phyloP scores from a whole-genome alignment of 2,888 invertebrate species.

The Thecophora atra region DNA sequence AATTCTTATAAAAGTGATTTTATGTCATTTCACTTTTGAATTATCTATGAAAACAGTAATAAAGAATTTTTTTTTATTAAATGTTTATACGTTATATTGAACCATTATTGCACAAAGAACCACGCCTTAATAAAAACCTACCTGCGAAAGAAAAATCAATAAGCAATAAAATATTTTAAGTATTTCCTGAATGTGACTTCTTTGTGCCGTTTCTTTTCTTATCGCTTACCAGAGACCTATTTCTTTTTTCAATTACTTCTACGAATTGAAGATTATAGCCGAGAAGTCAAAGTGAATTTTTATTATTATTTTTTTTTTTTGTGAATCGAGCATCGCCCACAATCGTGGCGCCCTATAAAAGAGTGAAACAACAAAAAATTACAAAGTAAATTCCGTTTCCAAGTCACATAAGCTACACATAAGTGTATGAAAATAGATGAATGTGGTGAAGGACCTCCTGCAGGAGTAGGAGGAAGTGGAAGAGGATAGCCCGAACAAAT shows the following conservation, averaged over 20 bases:
- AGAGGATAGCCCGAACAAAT: not conserved
- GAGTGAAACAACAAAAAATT: constrained; percentile 10
- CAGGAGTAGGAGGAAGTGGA: no score
- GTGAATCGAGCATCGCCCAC: constrained; percentile 20
- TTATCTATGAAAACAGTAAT: no score
- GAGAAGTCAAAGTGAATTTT: constrained; percentile 10
- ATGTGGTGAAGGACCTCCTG: no score
- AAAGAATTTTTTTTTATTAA: no score
- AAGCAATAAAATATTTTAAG: not conserved
- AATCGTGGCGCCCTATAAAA: constrained; percentile 13
- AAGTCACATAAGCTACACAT: no score
- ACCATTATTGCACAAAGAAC: no score
- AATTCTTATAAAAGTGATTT: not conserved
- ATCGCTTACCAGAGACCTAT: not conserved
- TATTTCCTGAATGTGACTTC: not conserved
- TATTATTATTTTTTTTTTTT: not conserved
- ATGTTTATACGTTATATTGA: no score
- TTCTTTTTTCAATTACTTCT: constrained; percentile 8
- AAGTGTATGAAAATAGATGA: no score
- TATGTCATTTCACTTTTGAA: not conserved
- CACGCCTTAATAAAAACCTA: not conserved
- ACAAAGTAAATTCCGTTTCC: constrained; percentile 17
- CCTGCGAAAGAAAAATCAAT: not conserved
- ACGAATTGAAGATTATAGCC: constrained; percentile 11
- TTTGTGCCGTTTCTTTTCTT: constrained; percentile 4